Evolutionary conservation across 1,140 invertebrate species (phyloP), one percentile per base, ranked within the genome.

Genomic region (Drosophila mayri): DNA sequence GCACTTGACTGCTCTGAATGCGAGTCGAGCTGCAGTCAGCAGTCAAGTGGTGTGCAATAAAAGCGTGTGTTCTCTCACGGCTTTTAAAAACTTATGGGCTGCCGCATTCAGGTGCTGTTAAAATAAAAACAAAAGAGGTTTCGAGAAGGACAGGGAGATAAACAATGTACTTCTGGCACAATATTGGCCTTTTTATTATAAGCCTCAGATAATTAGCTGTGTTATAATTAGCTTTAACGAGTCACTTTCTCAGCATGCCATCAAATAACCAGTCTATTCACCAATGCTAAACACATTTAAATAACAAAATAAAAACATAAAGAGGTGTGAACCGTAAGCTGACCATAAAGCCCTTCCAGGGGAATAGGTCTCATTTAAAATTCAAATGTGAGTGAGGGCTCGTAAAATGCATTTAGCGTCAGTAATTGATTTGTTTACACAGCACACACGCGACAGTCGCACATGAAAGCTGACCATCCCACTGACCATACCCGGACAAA

Each of bases 351-450:
- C 43, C 30, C 25, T 20, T 40, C 25, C 37, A 46, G 35, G 50
- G 52, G 68, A 60, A 47, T 41, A 30, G 20, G 12, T 10, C 75
- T 86, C 60, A 88, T 88, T 90, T 88, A 90, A 88, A 88, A 88
- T 88, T 74, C 85, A 90, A 88, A 88, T 90, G 76, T 63, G 67
- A 78, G 52, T 65, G 72, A 65, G 59, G 57, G 64, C 38, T 79
- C 57, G 62, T 86, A 37, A 86, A 81, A 65, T 79, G 79, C 76
- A 83, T 88, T 87, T 88, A 77, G 80, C 73, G 85, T 28, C 68
- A 64, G 74, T 90, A 90, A 84, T 88, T 84, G 84, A 88, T 84
- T 90, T 90, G 84, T 88, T 88, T 90, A 68, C 73, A 61, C 76
- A 46, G 11, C 57, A 72, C 62, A 72, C 82, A 86, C 79, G 79